Evolutionary conservation across 2,888 invertebrate genomes (phyloP).

Genomic region (Noctua fimbriata): DNA sequence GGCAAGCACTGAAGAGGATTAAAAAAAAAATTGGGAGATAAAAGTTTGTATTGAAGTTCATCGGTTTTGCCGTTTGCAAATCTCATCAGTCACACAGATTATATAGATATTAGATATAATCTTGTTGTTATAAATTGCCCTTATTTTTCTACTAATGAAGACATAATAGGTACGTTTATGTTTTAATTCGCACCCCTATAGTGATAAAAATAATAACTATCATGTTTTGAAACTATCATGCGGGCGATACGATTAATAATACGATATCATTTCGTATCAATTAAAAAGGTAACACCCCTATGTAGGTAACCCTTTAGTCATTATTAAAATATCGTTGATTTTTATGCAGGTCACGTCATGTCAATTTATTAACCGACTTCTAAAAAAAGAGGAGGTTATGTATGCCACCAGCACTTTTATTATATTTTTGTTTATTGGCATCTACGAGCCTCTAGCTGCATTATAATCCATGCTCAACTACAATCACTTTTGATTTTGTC

Average conservation of each 20-base stretch:
- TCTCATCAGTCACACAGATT: neutral
- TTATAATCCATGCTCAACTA: neutral
- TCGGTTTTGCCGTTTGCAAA: neutral
- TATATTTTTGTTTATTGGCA: neutral
- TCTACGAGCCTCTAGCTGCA: neutral
- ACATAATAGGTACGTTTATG: neutral
- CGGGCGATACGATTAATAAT: constrained; percentile 44
- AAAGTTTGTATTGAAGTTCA: neutral
- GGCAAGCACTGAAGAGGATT: no score
- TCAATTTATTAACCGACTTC: neutral
- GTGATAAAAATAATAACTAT: constrained; percentile 23
- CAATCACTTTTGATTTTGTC: neutral
- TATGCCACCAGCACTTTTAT: no score
- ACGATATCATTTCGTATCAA: constrained; percentile 30
- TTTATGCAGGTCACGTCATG: constrained; percentile 3
- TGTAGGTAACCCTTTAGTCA: constrained; percentile 35
- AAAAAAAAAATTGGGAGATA: neutral
- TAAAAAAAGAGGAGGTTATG: no score
- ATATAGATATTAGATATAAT: neutral
- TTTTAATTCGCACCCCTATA: constrained; percentile 51
- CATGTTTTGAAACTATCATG: constrained; percentile 38
- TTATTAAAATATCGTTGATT: neutral
- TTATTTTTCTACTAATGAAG: constrained; percentile 16
- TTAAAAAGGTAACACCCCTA: constrained; percentile 49
- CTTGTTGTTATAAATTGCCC: neutral